Conservation (phyloP, 2,797 vertebrate species). For the Pristis pectinata region DNA sequence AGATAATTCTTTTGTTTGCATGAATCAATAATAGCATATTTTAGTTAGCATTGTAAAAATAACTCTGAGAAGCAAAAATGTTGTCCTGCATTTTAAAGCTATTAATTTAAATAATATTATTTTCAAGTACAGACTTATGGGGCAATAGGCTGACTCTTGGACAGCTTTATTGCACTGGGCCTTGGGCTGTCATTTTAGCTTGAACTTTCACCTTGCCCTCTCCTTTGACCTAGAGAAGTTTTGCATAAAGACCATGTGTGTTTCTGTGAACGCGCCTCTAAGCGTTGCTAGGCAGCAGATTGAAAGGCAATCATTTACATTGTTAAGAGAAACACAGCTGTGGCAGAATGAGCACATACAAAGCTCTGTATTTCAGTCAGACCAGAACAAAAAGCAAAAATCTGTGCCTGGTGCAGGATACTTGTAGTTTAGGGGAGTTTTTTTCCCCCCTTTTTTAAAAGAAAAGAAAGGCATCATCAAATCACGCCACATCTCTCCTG, state of each 20-base stretch:
- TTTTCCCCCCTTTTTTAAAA: not conserved
- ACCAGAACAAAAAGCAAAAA: constrained; percentile 29
- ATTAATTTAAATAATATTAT: not conserved
- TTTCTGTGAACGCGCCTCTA: constrained; percentile 10
- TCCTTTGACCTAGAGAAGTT: constrained; percentile 3
- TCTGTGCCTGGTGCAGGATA: not conserved
- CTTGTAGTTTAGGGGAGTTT: not conserved
- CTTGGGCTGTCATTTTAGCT: constrained; percentile 1
- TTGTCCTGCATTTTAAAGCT: not conserved
- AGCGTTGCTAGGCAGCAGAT: constrained; percentile 30
- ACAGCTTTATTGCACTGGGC: not conserved
- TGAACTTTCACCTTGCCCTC: constrained; percentile 22
- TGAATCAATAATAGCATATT: not conserved
- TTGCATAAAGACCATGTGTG: constrained; percentile 9
- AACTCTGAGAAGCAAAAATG: too few species aligned
- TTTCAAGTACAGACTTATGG: not conserved
- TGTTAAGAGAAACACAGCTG: constrained; percentile 37
- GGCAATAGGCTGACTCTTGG: not conserved
- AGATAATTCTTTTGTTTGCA: not conserved
- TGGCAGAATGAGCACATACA: not conserved
- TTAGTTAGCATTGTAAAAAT: not conserved
- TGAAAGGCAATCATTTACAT: constrained; percentile 32
- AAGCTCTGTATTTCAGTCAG: not conserved
- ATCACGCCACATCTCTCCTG: not conserved
- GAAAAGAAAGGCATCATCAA: not conserved